A percentile compares a stretch with the other conserved stretches of the same genome.
phyloP scores from a whole-genome alignment of 2,888 invertebrate genomes.

The Erebia aethiops region DNA sequence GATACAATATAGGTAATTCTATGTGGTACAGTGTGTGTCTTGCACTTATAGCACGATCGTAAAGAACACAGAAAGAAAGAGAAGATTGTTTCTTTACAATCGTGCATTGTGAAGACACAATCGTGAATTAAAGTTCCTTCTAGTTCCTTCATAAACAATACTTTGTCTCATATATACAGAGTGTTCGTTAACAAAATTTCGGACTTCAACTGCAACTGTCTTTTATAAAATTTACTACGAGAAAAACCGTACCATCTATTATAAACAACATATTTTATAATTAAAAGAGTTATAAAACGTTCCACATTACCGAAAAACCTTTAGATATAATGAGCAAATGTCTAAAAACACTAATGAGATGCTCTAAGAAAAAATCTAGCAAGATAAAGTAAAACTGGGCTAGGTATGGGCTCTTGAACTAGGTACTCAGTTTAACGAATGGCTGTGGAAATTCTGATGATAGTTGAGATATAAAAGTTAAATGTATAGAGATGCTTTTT shows the following conservation, averaged over 20 bases:
- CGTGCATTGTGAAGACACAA: no score
- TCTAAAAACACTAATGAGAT: background rate
- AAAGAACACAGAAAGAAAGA: no score
- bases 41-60: no score
- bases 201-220: background rate
- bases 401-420: background rate
- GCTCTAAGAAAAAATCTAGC: background rate
- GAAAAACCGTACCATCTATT: constrained; percentile 1
- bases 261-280: background rate
- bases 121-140: no score
- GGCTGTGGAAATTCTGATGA: background rate
- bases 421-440: background rate
- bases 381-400: background rate
- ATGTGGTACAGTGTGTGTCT: no score
- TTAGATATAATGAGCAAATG: background rate
- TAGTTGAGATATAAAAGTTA: background rate
- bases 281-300: constrained; percentile 1
- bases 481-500: background rate
- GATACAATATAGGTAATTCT: no score
- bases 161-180: constrained; percentile 33
- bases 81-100: no score
- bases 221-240: background rate
- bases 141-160: no score
- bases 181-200: background rate
- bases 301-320: constrained; percentile 8